Conservation (phyloP, 2,888 invertebrate species). For the Drosophila stalkeri region DNA sequence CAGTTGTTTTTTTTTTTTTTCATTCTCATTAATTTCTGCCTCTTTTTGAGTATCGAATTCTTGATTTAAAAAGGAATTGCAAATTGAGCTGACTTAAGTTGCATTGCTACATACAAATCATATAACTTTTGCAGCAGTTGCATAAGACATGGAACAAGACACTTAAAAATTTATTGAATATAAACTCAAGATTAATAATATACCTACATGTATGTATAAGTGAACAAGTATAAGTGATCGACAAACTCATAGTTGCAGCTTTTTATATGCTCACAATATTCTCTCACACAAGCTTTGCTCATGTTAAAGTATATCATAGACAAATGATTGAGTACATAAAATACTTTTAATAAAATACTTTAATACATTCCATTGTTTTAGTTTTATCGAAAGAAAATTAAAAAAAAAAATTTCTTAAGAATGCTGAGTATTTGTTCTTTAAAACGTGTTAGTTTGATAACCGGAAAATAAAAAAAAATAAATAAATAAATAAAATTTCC, state of each 20-base stretch:
- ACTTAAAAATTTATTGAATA: neutral
- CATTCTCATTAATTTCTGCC: neutral
- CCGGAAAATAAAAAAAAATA: too few relatives aligned
- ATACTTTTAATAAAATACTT: too few relatives aligned
- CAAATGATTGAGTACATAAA: too few relatives aligned
- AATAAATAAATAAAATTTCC: too few relatives aligned
- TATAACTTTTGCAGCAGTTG: neutral
- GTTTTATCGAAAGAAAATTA: too few relatives aligned
- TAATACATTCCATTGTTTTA: too few relatives aligned
- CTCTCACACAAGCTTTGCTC: too few relatives aligned
- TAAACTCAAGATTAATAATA: neutral
- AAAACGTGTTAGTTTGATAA: too few relatives aligned
- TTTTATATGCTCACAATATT: too few relatives aligned
- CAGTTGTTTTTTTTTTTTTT: neutral
- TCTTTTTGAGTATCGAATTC: neutral
- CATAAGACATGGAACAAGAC: neutral
- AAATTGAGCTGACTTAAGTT: neutral
- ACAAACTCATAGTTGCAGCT: neutral
- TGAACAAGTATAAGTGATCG: neutral
- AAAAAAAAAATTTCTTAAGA: too few relatives aligned
- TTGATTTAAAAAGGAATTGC: neutral
- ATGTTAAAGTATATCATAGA: too few relatives aligned
- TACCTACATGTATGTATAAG: neutral
- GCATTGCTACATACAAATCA: neutral
- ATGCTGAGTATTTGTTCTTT: too few relatives aligned